Percentiles rank a stretch among this genome's conserved stretches.
phyloP scores from a whole-genome alignment of 2,797 vertebrate species.

The Loriculus beryllinus region DNA sequence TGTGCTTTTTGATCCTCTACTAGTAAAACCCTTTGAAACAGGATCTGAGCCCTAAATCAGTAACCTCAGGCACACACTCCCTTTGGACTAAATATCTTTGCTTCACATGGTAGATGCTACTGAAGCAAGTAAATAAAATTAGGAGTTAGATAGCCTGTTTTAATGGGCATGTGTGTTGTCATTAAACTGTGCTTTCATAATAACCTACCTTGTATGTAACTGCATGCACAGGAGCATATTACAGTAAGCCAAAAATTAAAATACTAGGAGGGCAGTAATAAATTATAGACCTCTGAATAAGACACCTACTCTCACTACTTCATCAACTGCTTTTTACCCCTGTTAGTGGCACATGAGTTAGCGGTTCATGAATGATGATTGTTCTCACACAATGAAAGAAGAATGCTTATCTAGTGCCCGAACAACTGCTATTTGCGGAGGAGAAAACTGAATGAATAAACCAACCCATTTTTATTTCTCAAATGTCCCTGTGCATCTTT shows the following conservation, averaged over 20 bases:
- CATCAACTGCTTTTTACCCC: not conserved
- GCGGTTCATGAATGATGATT: not conserved
- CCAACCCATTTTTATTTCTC: not conserved
- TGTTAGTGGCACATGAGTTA: not conserved
- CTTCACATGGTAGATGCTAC: not conserved
- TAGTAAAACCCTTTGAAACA: not conserved
- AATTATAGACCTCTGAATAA: not conserved
- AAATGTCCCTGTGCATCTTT: not conserved
- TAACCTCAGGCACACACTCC: not conserved
- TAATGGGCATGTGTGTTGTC: not conserved
- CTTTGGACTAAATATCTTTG: not conserved
- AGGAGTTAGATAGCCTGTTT: not conserved
- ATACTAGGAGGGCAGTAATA: not conserved
- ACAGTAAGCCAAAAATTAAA: not conserved
- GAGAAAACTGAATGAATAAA: not conserved
- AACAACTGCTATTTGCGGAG: not conserved
- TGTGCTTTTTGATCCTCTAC: not conserved
- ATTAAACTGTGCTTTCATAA: not conserved
- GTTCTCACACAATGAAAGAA: not conserved
- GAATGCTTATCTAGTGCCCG: not conserved
- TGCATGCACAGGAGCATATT: not conserved
- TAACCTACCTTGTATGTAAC: not conserved
- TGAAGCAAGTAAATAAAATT: not conserved
- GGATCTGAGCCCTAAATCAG: accelerated
- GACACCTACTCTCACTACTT: not conserved